Conservation (phyloP, 2,888 invertebrate genomes). For the Idaea dimidiata region DNA sequence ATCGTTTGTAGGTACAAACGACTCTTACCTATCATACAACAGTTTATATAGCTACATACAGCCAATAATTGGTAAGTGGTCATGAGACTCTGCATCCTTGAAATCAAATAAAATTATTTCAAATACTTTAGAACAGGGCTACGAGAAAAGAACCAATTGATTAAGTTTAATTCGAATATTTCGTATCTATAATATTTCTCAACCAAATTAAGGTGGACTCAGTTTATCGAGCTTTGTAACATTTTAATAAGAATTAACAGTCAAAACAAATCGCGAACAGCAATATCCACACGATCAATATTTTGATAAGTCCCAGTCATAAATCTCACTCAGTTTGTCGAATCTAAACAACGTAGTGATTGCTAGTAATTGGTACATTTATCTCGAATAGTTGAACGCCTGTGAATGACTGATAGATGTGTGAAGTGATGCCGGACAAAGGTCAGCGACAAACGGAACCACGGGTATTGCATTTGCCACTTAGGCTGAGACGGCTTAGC, state of each 20-base stretch:
- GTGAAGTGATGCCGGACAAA: constrained; percentile 1
- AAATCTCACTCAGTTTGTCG: constrained; percentile 1
- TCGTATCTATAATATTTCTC: too few relatives aligned
- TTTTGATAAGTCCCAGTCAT: not conserved
- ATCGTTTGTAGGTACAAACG: too few relatives aligned
- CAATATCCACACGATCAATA: not conserved
- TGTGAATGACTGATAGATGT: not conserved
- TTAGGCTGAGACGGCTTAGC: not conserved
- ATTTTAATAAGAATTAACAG: not conserved
- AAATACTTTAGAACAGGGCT: too few relatives aligned
- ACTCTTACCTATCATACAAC: too few relatives aligned
- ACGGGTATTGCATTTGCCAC: not conserved
- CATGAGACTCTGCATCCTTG: too few relatives aligned
- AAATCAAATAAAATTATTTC: too few relatives aligned
- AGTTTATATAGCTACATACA: too few relatives aligned
- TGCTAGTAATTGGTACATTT: not conserved
- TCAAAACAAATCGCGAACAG: not conserved
- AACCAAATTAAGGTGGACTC: too few relatives aligned
- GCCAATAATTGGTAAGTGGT: too few relatives aligned
- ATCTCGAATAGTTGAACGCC: not conserved
- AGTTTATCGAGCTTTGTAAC: not conserved
- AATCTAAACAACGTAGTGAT: constrained; percentile 1
- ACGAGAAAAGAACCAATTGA: too few relatives aligned
- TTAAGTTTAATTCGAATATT: too few relatives aligned
- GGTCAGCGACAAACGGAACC: not conserved